Conservation (phyloP, 2,113 vertebrate genomes). For the Otocyon megalotis region DNA sequence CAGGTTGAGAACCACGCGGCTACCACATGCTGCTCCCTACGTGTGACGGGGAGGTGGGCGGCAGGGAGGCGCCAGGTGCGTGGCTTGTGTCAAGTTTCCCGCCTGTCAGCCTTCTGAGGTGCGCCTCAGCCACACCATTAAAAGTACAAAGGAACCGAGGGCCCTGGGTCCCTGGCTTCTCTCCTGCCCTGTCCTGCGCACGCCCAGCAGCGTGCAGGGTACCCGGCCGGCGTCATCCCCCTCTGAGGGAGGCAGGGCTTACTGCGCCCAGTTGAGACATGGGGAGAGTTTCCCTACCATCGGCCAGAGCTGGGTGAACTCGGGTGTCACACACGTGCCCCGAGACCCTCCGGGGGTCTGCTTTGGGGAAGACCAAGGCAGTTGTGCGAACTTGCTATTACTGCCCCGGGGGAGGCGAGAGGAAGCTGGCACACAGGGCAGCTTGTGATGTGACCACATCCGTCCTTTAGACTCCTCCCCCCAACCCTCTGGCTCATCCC, state of each 20-base stretch:
- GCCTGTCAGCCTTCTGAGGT: fast-evolving
- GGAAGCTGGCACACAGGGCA: no score
- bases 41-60: neutral
- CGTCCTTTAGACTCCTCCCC: neutral
- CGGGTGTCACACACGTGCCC: neutral
- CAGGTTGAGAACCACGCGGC: fast-evolving
- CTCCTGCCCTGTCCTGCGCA: fast-evolving
- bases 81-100: no score
- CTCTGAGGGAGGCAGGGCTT: neutral
- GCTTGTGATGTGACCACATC: neutral
- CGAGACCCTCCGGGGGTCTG: neutral
- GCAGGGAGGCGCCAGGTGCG: neutral
- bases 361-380: neutral
- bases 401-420: neutral
- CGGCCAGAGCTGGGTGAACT: neutral
- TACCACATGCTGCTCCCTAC: fast-evolving
- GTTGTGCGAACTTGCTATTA: fast-evolving
- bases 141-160: no score
- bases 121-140: neutral
- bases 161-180: neutral
- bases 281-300: neutral
- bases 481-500: neutral
- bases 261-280: neutral
- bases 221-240: fast-evolving
- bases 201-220: neutral